Evolutionary conservation across 2,113 vertebrate genomes (phyloP).

Genomic region (Ploceus nigricollis): DNA sequence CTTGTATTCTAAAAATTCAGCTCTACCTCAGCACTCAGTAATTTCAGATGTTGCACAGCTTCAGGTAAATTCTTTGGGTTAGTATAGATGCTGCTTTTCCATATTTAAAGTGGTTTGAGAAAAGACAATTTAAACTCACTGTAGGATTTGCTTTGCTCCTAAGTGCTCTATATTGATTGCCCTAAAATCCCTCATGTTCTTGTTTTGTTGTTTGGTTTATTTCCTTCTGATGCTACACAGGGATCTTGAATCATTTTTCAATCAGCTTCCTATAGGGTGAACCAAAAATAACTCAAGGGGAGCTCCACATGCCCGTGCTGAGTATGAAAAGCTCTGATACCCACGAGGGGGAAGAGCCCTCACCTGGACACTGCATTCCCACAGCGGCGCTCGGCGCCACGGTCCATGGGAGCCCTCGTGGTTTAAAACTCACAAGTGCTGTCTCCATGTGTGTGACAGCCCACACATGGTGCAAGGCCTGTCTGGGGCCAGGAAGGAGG

Average conservation of each 20-base stretch:
- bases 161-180: neutral
- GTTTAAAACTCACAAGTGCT: neutral
- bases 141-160: neutral
- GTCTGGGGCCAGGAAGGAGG: neutral
- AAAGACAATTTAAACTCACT: neutral
- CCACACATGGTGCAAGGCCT: rapidly evolving
- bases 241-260: neutral
- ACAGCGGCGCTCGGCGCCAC: rapidly evolving
- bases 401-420: rapidly evolving
- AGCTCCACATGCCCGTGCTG: rapidly evolving
- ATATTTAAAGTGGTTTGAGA: neutral
- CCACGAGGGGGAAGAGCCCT: neutral
- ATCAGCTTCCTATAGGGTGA: neutral
- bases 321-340: neutral
- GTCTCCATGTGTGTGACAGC: rapidly evolving
- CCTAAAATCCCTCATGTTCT: neutral
- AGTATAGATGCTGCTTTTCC: neutral
- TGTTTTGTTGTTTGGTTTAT: neutral
- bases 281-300: neutral
- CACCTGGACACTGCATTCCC: rapidly evolving
- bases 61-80: neutral
- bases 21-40: neutral
- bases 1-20: neutral
- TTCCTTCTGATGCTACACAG: neutral
- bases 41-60: neutral